phyloP scores from a whole-genome alignment of 2,888 invertebrate genomes.

The Lithophane socia region DNA sequence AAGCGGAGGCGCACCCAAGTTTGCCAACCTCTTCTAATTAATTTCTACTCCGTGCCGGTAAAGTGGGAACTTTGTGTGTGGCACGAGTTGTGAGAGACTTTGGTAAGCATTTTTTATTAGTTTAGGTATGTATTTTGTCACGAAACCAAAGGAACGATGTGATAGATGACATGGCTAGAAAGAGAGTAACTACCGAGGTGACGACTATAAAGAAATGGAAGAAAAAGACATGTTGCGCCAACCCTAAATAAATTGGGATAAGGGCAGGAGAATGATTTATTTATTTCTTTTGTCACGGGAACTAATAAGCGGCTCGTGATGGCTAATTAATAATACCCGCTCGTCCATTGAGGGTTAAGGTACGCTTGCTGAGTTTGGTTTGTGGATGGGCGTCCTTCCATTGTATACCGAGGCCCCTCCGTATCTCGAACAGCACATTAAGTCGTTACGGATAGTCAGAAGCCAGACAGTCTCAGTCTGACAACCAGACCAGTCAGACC shows the following conservation, averaged over 20 bases:
- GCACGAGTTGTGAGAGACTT: constrained; percentile 58
- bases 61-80: constrained; percentile 75
- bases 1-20: constrained; percentile 84
- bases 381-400: neutral
- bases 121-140: neutral
- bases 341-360: too few species aligned
- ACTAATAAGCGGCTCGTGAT: neutral
- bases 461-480: neutral
- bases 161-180: too few species aligned
- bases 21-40: constrained; percentile 89
- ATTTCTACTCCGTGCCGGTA: constrained; percentile 87
- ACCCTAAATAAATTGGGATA: too few species aligned
- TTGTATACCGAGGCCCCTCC: neutral
- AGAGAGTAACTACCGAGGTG: too few species aligned
- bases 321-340: neutral
- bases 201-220: too few species aligned
- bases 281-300: neutral
- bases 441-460: neutral
- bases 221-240: too few species aligned
- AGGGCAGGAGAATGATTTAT: too few species aligned
- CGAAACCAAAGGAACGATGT: neutral
- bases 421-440: neutral
- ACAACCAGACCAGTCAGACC: neutral
- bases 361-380: neutral
- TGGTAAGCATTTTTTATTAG: neutral